Evolutionary conservation across 2,888 invertebrate species (phyloP), one percentile per base, ranked within the genome.

Genomic region (Acanthosepion esculentum): DNA sequence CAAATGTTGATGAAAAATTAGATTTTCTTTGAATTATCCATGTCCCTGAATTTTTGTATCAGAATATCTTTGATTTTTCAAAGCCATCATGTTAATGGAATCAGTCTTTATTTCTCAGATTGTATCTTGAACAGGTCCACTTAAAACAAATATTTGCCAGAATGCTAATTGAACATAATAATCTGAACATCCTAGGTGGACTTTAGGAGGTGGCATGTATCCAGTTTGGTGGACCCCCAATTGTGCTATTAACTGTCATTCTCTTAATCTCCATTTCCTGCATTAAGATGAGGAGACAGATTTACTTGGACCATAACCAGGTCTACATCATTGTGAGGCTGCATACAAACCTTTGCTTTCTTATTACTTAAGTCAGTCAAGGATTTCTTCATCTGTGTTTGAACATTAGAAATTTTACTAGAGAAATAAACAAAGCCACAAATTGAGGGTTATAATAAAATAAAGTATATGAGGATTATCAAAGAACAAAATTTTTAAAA

Each of bases 191-290:
- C 78, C 7, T 78, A 78, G n/a, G 78, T 33, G 33, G 78, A 78
- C n/a, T 78, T 78, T 33, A 78, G 20, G 59, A 59, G 59, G 59
- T 59, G 59, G 78, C n/a, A 78, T 78, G n/a, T 78, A 78, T n/a
- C n/a, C 78, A 78, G 78, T 33, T 78, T 78, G 78, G 15, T 15
- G n/a, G n/a, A 78, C 33, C 78, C 78, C n/a, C 78, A 78, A 78
- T 78, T 78, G n/a, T 33, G n/a, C 78, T 78, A 78, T 78, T 78
- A 78, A n/a, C 78, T 78, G 78, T 78, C 78, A 78, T 78, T 78
- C 78, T n/a, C 15, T n/a, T n/a, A 78, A 78, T 78, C 78, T 78
- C 78, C n/a, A 78, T n/a, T 78, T 78, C 78, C n/a, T 78, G 12
- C 78, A 78, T 78, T 78, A 78, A 78, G 78, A n/a, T 33, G 78